These are phyloP conservation scores for Agrochola circellaris DNA, from an alignment of 2,888 invertebrate species.

Conservation along the genomic window DNA sequence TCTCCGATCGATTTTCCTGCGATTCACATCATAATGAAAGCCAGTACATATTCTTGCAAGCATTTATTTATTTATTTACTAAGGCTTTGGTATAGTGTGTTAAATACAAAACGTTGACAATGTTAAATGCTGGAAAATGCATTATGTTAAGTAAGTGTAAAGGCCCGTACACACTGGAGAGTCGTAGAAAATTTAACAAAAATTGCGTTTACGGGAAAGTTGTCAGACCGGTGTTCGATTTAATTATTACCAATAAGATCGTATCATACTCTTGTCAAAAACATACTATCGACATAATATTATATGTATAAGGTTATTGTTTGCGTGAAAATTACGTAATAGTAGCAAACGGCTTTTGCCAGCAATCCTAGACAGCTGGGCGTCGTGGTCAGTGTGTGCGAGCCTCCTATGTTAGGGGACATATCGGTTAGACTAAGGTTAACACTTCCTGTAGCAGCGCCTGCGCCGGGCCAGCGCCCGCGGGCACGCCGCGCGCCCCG, in stretches of 20 bases:
- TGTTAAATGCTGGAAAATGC: conserved; percentile 55
- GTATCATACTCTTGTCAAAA: not conserved
- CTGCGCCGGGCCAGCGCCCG: conserved; percentile 90
- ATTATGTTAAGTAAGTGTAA: conserved; percentile 50
- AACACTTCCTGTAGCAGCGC: conserved; percentile 89
- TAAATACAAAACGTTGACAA: conserved; percentile 46
- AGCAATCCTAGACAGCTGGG: not conserved
- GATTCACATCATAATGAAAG: conserved; percentile 32
- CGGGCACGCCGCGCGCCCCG: conserved; percentile 93
- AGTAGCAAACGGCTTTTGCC: not conserved
- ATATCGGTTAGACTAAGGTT: conserved; percentile 24
- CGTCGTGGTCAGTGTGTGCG: not conserved
- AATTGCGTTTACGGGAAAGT: too few relatives aligned
- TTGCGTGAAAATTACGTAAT: not conserved
- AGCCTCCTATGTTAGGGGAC: conserved; percentile 21
- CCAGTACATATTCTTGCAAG: conserved; percentile 49
- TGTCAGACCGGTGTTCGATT: not conserved
- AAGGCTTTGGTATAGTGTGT: conserved; percentile 57
- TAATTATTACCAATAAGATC: not conserved
- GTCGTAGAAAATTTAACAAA: not conserved
- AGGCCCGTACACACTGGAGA: conserved; percentile 25
- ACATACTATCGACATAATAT: not conserved
- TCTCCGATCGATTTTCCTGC: conserved; percentile 37
- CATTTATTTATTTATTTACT: conserved; percentile 48
- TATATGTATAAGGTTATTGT: not conserved